Conservation (phyloP, 2,888 invertebrate genomes). For the Asteroscopus sphinx region DNA sequence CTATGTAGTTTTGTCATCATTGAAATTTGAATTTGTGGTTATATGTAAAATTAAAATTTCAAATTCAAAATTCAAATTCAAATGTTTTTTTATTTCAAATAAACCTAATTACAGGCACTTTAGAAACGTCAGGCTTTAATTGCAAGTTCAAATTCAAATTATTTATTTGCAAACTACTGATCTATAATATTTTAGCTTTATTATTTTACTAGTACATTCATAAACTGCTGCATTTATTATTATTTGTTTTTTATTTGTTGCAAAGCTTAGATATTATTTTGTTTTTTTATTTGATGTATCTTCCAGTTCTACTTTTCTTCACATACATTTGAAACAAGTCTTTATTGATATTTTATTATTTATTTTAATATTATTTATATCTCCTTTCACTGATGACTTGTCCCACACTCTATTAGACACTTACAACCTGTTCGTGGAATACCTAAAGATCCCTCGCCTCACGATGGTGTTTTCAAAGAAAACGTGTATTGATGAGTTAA, state of each 20-base stretch:
- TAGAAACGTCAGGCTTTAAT: no score
- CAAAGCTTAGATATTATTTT: no score
- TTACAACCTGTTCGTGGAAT: slow-evolving; percentile 69
- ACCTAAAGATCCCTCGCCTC: slow-evolving; percentile 69
- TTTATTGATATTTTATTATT: neutral
- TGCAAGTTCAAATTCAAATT: no score
- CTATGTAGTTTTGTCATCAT: neutral
- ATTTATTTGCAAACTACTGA: no score
- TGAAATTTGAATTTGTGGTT: neutral
- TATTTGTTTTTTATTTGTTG: neutral
- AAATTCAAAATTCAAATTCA: no score
- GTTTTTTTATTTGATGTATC: no score
- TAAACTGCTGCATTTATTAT: neutral
- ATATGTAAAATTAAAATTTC: neutral
- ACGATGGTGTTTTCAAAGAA: slow-evolving; percentile 74
- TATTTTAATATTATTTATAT: neutral
- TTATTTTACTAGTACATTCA: neutral
- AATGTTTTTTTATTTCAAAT: no score
- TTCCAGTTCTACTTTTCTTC: no score
- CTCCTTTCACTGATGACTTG: slow-evolving; percentile 42
- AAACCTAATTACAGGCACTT: no score
- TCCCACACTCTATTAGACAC: slow-evolving; percentile 57
- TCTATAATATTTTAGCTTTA: neutral
- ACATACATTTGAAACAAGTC: no score
- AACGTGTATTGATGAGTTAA: slow-evolving; percentile 81